phyloP scores from a whole-genome alignment of 2,113 vertebrate genomes.

The Acrocephalus kingi region DNA sequence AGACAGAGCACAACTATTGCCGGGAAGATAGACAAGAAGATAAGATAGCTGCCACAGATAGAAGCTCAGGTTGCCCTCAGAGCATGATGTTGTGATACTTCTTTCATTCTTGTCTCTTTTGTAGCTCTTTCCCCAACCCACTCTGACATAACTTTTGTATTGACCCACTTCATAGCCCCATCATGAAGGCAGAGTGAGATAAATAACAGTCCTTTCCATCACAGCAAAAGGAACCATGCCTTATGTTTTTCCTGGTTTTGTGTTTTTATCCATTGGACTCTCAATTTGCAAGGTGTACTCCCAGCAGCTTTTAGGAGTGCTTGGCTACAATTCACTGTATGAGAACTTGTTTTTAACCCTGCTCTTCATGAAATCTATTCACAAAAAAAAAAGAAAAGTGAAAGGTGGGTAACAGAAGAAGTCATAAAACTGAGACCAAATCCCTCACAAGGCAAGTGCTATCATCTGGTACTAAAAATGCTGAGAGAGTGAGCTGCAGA shows the following conservation, averaged over 20 bases:
- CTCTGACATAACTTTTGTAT: neutral
- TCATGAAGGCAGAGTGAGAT: neutral
- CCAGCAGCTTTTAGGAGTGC: neutral
- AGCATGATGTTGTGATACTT: neutral
- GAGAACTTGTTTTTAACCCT: neutral
- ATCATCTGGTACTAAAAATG: neutral
- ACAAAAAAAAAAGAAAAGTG: neutral
- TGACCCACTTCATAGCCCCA: neutral
- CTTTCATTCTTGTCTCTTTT: neutral
- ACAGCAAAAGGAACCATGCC: neutral
- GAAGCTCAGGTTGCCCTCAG: neutral
- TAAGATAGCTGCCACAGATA: neutral
- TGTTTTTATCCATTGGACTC: neutral
- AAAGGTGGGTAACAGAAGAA: neutral
- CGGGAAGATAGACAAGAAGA: neutral
- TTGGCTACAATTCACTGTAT: neutral
- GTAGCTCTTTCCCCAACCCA: neutral
- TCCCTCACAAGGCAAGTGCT: accelerated
- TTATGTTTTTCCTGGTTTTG: neutral
- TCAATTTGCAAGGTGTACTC: neutral
- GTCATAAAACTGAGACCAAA: neutral
- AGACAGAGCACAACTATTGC: neutral
- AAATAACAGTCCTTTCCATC: neutral
- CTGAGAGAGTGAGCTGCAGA: neutral
- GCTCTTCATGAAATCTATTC: neutral